Conservation (phyloP, 2,113 vertebrate species). For the Coptodon bakossiorum region DNA sequence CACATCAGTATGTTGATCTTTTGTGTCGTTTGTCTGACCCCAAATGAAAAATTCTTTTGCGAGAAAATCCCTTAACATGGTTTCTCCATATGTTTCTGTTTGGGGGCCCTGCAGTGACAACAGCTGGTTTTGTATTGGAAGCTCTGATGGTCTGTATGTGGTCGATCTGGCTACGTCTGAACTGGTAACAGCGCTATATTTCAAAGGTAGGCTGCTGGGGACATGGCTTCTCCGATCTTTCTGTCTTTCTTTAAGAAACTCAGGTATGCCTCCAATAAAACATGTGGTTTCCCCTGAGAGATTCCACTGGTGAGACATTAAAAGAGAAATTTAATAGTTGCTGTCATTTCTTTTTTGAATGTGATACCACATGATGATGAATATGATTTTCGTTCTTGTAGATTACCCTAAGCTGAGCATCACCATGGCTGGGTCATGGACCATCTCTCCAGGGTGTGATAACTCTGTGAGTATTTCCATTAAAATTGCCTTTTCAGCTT, state of each 20-base stretch:
- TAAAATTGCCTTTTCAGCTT: not conserved
- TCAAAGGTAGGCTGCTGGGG: constrained; percentile 64
- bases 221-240: not conserved
- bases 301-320: not conserved
- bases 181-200: constrained; percentile 70
- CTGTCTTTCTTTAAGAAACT: not conserved
- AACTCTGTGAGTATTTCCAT: constrained; percentile 54
- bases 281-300: not conserved
- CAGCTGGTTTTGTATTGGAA: constrained; percentile 79
- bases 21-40: constrained; percentile 1
- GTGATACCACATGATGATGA: not conserved
- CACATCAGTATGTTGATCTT: constrained; percentile 31
- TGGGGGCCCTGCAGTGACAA: constrained; percentile 20
- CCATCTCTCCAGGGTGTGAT: constrained; percentile 43
- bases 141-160: constrained; percentile 74
- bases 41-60: constrained; percentile 8
- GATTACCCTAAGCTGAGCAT: constrained; percentile 68
- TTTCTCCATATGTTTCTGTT: constrained; percentile 13
- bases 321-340: not conserved
- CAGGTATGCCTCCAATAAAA: not conserved
- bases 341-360: not conserved
- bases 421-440: constrained; percentile 71
- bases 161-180: constrained; percentile 79
- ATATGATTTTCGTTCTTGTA: not conserved
- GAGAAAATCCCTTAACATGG: not conserved